Evolutionary conservation across 2,888 invertebrate species (phyloP).

Genomic region (Drosophila bunnanda): DNA sequence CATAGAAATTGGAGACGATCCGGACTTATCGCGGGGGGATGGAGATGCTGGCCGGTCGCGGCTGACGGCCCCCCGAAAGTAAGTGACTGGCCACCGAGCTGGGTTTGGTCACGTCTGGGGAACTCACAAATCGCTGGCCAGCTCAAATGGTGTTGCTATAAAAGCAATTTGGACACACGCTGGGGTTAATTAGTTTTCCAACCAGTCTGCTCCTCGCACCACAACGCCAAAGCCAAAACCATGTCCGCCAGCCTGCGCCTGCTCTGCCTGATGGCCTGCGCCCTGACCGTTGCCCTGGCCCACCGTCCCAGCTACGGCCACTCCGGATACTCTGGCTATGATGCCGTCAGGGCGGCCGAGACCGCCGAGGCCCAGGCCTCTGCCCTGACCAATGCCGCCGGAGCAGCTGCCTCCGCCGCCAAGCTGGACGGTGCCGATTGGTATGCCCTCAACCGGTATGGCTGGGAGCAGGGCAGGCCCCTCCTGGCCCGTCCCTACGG

Average conservation of each 20-base stretch:
- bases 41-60: conserved; percentile 29
- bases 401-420: conserved; percentile 79
- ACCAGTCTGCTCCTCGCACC: conserved; percentile 68
- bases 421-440: conserved; percentile 70
- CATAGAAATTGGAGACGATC: conserved; percentile 54
- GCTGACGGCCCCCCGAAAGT: conserved; percentile 45
- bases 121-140: conserved; percentile 66
- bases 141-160: conserved; percentile 74
- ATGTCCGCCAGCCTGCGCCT: conserved; percentile 61
- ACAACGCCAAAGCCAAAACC: conserved; percentile 41
- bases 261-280: conserved; percentile 65
- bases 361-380: conserved; percentile 72
- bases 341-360: conserved; percentile 49
- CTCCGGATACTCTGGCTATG: conserved; percentile 23
- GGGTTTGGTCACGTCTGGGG: conserved; percentile 81
- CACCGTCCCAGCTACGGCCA: conserved; percentile 20
- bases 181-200: conserved; percentile 76
- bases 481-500: conserved; percentile 73
- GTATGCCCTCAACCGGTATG: conserved; percentile 68
- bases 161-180: conserved; percentile 79
- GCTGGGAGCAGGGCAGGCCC: conserved; percentile 77
- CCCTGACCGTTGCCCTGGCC: conserved; percentile 55
- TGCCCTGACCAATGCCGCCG: conserved; percentile 72
- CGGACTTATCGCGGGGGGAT: conserved; percentile 38
- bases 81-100: conserved; percentile 50